phyloP scores from a whole-genome alignment of 2,888 invertebrate species.

The Epistrophe grossulariae region DNA sequence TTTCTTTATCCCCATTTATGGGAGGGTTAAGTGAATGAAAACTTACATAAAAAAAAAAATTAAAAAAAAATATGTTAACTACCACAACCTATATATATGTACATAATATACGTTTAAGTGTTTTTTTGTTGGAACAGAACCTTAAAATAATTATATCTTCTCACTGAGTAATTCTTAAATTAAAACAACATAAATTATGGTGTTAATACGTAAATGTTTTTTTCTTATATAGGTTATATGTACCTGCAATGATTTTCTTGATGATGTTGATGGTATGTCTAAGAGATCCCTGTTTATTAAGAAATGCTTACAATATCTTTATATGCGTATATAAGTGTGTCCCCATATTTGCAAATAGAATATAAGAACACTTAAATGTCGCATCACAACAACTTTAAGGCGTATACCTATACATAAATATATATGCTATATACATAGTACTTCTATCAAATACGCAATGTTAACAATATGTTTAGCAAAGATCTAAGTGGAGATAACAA shows the following conservation, averaged over 20 bases:
- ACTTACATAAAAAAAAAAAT: too few relatives aligned
- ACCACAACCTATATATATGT: too few relatives aligned
- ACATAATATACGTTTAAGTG: too few relatives aligned
- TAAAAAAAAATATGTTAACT: too few relatives aligned
- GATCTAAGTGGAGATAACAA: conserved; percentile 42
- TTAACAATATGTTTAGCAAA: conserved; percentile 52
- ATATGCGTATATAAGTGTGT: not conserved
- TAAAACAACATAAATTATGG: too few relatives aligned
- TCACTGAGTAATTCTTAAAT: too few relatives aligned
- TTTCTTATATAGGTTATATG: not conserved
- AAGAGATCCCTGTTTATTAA: not conserved
- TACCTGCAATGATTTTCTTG: not conserved
- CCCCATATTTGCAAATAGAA: conserved; percentile 7
- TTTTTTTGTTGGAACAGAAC: too few relatives aligned
- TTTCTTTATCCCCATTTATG: too few relatives aligned
- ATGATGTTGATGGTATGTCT: too few relatives aligned
- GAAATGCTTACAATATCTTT: not conserved
- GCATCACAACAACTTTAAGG: conserved; percentile 22
- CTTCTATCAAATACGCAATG: conserved; percentile 42
- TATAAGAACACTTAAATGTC: not conserved
- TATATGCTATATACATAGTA: conserved; percentile 12
- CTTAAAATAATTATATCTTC: too few relatives aligned
- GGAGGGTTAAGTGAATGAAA: too few relatives aligned
- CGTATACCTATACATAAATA: conserved; percentile 31
- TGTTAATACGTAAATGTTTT: not conserved